A percentile compares a stretch with the other conserved stretches of the same genome.
These are phyloP conservation scores for Hydropotes inermis DNA, from an alignment of 2,113 vertebrate species.

Conservation along the genomic window DNA sequence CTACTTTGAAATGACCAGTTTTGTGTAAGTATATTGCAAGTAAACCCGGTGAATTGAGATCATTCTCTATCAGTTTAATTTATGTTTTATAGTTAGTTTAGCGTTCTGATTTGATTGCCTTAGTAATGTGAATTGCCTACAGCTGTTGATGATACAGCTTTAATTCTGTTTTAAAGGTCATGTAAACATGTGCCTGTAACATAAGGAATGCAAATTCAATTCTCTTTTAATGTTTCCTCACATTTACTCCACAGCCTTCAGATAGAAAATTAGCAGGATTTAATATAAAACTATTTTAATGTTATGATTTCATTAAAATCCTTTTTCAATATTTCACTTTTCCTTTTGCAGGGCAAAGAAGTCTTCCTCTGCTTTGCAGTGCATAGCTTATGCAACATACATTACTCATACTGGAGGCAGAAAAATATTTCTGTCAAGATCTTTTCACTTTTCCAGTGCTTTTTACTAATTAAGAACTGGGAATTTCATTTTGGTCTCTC, in stretches of 20 bases:
- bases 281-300: slow-evolving; percentile 73
- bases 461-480: neutral
- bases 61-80: slow-evolving; percentile 84
- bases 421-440: slow-evolving; percentile 40
- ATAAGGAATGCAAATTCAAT: slow-evolving; percentile 87
- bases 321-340: slow-evolving; percentile 51
- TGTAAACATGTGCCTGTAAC: slow-evolving; percentile 86
- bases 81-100: slow-evolving; percentile 88
- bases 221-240: slow-evolving; percentile 82
- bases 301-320: slow-evolving; percentile 69
- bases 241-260: slow-evolving; percentile 79
- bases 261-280: slow-evolving; percentile 80
- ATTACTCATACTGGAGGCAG: slow-evolving; percentile 36
- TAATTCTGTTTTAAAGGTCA: slow-evolving; percentile 90
- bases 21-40: slow-evolving; percentile 79
- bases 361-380: slow-evolving; percentile 47
- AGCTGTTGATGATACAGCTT: slow-evolving; percentile 87
- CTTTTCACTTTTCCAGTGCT: slow-evolving; percentile 52
- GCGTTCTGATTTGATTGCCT: slow-evolving; percentile 87
- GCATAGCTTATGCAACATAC: slow-evolving; percentile 29
- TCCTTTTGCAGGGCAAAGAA: slow-evolving; percentile 65
- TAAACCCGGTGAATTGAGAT: slow-evolving; percentile 83
- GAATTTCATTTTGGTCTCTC: slow-evolving; percentile 1
- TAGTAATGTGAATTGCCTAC: slow-evolving; percentile 87
- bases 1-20: slow-evolving; percentile 78